Base-by-base conservation (phyloP, 35 echinoderm and acorn worm genomes). In the Amphiura filiformis region DNA sequence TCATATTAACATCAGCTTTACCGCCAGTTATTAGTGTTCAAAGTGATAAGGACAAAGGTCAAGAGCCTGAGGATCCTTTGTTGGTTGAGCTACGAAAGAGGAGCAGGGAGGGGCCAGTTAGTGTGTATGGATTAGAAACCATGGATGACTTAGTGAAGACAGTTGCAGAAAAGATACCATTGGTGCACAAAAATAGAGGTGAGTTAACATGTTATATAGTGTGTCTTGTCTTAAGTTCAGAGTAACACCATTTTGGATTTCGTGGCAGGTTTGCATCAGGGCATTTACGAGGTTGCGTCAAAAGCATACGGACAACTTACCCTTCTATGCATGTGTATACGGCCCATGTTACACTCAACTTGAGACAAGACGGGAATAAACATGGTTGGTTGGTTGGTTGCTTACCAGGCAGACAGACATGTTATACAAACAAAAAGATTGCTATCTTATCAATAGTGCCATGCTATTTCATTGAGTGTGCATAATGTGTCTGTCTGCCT, bases 181-280 rank as follows among this genome's bases (percentile, higher is more conserved):
- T 99, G 32, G 86, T 92, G n/a, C 88, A 90, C n/a, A 39, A 87
- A 0, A 89, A 84, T 26, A 99, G 93, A 83, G 90, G 96, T 99
- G 84, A 90, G 93, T 83, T 34, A 52, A n/a, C 56, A 65, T 23
- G 11, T 4, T 56, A 15, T 35, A 84, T 34, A 42, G 31, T n/a
- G n/a, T n/a, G n/a, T n/a, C n/a, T 0, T 18, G 7, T 39, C n/a
- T n/a, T n/a, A n/a, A n/a, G n/a, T n/a, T n/a, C n/a, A n/a, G n/a
- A n/a, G 4, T n/a, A 31, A 76, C 28, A 76, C 70, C 35, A 2
- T 76, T 31, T 76, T 76, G 3, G 20, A 9, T 34, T 76, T 76
- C 70, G n/a, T 7, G 70, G 3, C 70, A 76, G 56, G 13, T 61
- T 61, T 61, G 56, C 13, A 13, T n/a, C 56, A 13, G 13, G 56